A percentile compares a stretch with the other conserved stretches of the same genome.
These are phyloP conservation scores for Helicoverpa zea DNA, from an alignment of 1,140 invertebrate species.

Conservation along the genomic window DNA sequence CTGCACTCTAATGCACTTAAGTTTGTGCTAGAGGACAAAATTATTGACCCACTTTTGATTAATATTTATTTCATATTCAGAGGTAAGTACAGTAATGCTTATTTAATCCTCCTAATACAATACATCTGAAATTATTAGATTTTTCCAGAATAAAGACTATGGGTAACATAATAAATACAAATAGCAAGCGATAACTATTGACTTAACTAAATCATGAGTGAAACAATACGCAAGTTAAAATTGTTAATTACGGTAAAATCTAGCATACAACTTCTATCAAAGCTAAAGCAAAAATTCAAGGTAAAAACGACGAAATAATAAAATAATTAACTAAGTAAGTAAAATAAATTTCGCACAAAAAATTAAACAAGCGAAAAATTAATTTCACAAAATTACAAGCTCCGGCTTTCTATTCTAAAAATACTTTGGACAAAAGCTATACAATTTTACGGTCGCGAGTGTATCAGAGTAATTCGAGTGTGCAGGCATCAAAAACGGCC, in stretches of 20 bases:
- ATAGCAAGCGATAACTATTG: no score
- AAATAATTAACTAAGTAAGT: background rate
- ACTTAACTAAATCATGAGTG: no score
- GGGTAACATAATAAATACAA: no score
- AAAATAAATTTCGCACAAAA: constrained; percentile 9
- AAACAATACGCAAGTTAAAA: no score
- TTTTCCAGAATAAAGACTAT: no score
- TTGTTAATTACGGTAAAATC: no score
- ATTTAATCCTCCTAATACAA: background rate
- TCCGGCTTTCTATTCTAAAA: constrained; percentile 3
- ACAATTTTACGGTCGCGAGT: constrained; percentile 31
- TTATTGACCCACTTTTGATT: constrained; percentile 7
- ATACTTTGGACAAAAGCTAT: constrained; percentile 12
- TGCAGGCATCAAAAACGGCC: constrained; percentile 52
- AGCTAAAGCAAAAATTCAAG: background rate
- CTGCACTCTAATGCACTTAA: constrained; percentile 49
- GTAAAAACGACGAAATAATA: background rate
- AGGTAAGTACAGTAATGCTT: background rate
- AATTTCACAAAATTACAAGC: background rate
- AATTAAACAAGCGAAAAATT: background rate
- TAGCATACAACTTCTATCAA: background rate
- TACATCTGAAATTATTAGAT: no score
- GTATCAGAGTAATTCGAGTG: constrained; percentile 44
- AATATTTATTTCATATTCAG: background rate
- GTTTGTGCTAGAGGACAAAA: constrained; percentile 30